A percentile compares a stretch with the other conserved stretches of the same genome.
These are phyloP conservation scores for Dryadula phaetusa DNA, from an alignment of 2,888 invertebrate genomes.

Conservation along the genomic window DNA sequence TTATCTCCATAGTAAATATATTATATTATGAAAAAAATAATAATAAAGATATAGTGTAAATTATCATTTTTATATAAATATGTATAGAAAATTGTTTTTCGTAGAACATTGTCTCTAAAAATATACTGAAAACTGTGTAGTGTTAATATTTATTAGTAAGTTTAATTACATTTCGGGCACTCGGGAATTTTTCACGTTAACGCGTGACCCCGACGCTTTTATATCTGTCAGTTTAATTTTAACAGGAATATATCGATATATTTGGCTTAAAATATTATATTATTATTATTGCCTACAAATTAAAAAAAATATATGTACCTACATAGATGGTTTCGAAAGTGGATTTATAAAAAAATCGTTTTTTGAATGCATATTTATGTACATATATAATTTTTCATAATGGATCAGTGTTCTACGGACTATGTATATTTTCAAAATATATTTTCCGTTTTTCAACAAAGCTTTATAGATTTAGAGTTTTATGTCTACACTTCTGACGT, in stretches of 20 bases:
- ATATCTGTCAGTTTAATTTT: conserved; percentile 1
- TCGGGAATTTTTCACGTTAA: conserved; percentile 1
- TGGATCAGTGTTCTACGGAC: conserved; percentile 11
- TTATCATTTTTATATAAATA: conserved; percentile 65
- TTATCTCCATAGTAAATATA: conserved; percentile 66
- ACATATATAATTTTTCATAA: too few relatives aligned
- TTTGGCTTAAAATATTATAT: conserved; percentile 1
- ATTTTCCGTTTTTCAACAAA: conserved; percentile 54
- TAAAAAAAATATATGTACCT: neutral
- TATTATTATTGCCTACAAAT: neutral
- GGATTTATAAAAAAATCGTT: too few relatives aligned
- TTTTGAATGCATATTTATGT: too few relatives aligned
- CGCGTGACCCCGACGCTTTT: conserved; percentile 17
- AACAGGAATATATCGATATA: neutral
- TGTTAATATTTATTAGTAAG: neutral
- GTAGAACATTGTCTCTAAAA: conserved; percentile 15
- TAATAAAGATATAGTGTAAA: conserved; percentile 62
- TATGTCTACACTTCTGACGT: conserved; percentile 61
- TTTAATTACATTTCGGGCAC: neutral
- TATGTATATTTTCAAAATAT: conserved; percentile 52
- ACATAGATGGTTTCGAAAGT: neutral
- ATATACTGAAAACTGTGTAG: neutral
- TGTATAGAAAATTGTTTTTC: conserved; percentile 30
- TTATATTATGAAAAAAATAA: conserved; percentile 62
- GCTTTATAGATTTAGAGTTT: conserved; percentile 60